A percentile compares a stretch with the other conserved stretches of the same genome.
phyloP scores from a whole-genome alignment of 2,113 vertebrate genomes.

The Paradoxurus hermaphroditus region DNA sequence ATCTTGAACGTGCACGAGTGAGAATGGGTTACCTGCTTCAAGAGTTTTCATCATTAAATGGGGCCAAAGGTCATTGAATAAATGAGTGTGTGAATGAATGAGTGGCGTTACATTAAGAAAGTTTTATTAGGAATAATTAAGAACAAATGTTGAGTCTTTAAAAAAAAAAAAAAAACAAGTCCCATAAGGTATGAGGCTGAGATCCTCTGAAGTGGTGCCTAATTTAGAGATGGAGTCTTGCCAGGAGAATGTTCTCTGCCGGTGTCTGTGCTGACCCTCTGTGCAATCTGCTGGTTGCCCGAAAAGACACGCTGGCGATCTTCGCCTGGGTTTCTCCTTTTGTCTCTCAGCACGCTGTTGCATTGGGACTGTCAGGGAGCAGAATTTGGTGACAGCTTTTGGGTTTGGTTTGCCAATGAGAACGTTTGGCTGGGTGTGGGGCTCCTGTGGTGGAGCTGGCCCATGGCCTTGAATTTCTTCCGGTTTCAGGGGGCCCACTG shows the following conservation, averaged over 20 bases:
- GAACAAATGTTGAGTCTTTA: constrained; percentile 40
- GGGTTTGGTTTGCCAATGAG: constrained; percentile 39
- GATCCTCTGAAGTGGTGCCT: background rate
- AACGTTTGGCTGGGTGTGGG: background rate
- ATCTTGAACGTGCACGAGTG: background rate
- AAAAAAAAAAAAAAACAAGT: background rate
- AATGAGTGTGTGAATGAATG: background rate
- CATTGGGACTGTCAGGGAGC: constrained; percentile 13
- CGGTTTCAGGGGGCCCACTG: background rate
- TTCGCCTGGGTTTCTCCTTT: constrained; percentile 6
- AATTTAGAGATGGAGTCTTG: background rate
- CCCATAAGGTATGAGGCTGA: background rate
- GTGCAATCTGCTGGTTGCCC: background rate
- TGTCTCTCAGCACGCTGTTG: background rate
- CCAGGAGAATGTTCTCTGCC: background rate
- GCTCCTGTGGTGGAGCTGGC: constrained; percentile 32
- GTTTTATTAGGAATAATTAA: constrained; percentile 34
- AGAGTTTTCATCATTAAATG: background rate
- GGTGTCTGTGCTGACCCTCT: constrained; percentile 41
- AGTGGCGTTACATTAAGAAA: background rate
- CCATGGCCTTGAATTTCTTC: constrained; percentile 17
- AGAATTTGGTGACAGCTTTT: constrained; percentile 63
- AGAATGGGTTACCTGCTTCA: background rate
- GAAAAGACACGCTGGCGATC: background rate
- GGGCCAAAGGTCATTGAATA: background rate